Conservation (phyloP, 1,140 invertebrate species). For the Rhynchophorus ferrugineus region DNA sequence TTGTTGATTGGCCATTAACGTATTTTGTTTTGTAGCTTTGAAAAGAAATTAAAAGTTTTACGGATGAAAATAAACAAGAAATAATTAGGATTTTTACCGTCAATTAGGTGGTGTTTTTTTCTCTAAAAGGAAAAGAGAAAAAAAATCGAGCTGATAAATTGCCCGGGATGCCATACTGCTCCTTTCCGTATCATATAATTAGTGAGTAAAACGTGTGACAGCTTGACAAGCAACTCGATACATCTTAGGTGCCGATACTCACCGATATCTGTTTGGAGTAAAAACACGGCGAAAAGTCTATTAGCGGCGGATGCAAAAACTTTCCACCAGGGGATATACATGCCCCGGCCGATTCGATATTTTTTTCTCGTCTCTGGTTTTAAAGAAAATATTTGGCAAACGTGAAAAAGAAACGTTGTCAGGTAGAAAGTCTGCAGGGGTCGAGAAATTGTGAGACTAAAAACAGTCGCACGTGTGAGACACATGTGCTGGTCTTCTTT, state of each 20-base stretch:
- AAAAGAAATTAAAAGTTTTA: too few relatives aligned
- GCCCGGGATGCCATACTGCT: conserved; percentile 1
- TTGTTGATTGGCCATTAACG: too few relatives aligned
- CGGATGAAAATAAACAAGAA: background rate
- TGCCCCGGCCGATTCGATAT: background rate
- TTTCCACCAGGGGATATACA: too few relatives aligned
- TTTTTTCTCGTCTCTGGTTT: background rate
- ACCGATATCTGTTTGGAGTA: conserved; percentile 13
- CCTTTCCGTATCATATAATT: conserved; percentile 12
- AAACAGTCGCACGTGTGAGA: conserved; percentile 14
- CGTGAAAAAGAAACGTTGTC: conserved; percentile 17
- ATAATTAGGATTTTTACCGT: background rate
- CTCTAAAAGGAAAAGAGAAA: too few relatives aligned
- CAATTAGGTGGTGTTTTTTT: background rate
- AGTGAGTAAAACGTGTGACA: conserved; percentile 14
- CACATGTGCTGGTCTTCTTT: conserved; percentile 19
- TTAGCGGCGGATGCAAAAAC: too few relatives aligned
- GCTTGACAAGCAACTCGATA: conserved; percentile 14
- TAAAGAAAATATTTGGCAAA: conserved; percentile 12
- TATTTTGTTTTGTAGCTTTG: too few relatives aligned
- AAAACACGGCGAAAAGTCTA: conserved; percentile 9
- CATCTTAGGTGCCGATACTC: conserved; percentile 13
- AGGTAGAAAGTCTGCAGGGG: conserved; percentile 18
- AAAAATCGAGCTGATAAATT: conserved; percentile 13
- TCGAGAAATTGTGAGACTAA: conserved; percentile 8